Percentiles rank a stretch among this genome's conserved stretches.
Evolutionary conservation across 2,797 vertebrate species (phyloP).

Genomic region (Ispidina picta): DNA sequence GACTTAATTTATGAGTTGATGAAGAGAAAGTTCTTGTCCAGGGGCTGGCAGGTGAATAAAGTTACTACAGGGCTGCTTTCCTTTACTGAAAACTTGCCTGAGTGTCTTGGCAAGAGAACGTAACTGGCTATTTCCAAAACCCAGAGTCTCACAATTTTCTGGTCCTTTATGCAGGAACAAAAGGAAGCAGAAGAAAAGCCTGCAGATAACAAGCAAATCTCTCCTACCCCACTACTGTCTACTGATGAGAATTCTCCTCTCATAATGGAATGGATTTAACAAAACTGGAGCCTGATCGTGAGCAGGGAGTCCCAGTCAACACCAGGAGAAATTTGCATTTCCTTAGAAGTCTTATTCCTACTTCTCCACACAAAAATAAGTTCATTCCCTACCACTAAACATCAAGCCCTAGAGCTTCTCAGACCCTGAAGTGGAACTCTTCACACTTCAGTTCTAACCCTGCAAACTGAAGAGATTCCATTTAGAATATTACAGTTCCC

Average conservation of each 20-base stretch:
- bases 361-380: not conserved
- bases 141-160: not conserved
- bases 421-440: not conserved
- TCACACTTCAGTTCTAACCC: not conserved
- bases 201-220: not conserved
- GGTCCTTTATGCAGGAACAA: not conserved
- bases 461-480: not conserved
- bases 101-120: not conserved
- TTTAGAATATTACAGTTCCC: not conserved
- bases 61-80: not conserved
- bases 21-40: not conserved
- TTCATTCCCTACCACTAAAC: not conserved
- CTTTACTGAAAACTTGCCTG: not conserved
- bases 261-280: not conserved
- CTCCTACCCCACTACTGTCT: not conserved
- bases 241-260: not conserved
- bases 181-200: not conserved
- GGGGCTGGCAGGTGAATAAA: not conserved
- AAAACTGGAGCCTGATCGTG: not conserved
- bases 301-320: not conserved
- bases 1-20: not conserved
- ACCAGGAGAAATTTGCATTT: not conserved
- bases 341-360: not conserved
- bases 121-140: not conserved
- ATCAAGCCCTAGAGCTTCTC: not conserved